phyloP scores from a whole-genome alignment of 2,113 vertebrate species.

The Cavia porcellus region DNA sequence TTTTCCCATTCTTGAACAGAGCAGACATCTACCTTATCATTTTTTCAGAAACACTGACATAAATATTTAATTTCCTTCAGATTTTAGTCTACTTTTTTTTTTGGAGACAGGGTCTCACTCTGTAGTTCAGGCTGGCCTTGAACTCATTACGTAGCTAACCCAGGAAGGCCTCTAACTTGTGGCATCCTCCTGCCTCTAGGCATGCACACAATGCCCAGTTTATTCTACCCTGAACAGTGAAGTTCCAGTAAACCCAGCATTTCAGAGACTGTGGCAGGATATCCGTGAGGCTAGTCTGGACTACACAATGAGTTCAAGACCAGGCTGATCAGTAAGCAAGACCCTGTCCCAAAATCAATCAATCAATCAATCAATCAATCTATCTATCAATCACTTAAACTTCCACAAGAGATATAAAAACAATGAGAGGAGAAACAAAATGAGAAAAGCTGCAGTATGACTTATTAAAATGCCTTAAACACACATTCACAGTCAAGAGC shows the following conservation, averaged over 20 bases:
- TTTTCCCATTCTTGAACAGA: background rate
- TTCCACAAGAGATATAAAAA: constrained; percentile 21
- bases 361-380: too few relatives aligned
- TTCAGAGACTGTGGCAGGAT: background rate
- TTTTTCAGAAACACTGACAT: background rate
- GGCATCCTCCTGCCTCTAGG: background rate
- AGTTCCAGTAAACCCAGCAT: background rate
- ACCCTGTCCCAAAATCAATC: background rate
- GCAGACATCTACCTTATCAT: background rate
- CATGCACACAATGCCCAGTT: background rate
- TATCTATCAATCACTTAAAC: too few relatives aligned
- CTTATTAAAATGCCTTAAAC: background rate
- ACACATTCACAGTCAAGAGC: background rate
- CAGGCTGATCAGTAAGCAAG: background rate
- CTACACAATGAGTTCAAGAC: background rate
- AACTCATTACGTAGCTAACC: background rate
- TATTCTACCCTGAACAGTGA: background rate
- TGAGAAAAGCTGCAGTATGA: background rate
- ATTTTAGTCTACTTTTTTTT: background rate
- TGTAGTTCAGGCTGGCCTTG: background rate
- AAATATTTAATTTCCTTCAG: background rate
- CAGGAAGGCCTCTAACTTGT: background rate
- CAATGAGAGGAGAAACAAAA: background rate
- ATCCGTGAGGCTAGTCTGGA: background rate
- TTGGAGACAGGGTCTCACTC: background rate